Evolutionary conservation across 2,113 vertebrate genomes (phyloP).

Genomic region (Phrynosoma platyrhinos): DNA sequence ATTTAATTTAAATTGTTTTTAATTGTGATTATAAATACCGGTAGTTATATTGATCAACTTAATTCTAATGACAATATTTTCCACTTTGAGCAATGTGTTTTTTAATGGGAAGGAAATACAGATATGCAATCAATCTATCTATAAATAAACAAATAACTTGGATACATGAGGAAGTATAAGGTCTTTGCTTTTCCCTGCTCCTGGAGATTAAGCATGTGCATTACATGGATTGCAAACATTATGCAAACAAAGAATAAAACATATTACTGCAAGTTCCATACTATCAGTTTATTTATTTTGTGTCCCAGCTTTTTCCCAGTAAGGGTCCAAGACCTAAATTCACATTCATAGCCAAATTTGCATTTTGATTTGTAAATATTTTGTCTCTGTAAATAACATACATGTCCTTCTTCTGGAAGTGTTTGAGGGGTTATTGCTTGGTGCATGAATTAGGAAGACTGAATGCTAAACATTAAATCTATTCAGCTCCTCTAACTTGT

Average conservation of each 20-base stretch:
- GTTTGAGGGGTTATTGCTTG: constrained; percentile 42
- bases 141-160: background rate
- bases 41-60: too few relatives aligned
- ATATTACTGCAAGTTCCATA: background rate
- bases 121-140: too few relatives aligned
- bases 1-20: background rate
- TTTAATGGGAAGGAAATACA: too few relatives aligned
- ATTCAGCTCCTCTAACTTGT: constrained; percentile 49
- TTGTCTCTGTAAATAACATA: background rate
- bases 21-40: too few relatives aligned
- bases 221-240: background rate
- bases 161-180: constrained; percentile 1
- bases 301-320: too few relatives aligned
- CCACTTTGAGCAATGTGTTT: too few relatives aligned
- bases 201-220: background rate
- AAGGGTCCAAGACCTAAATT: too few relatives aligned
- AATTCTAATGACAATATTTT: too few relatives aligned
- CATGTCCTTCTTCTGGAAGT: background rate
- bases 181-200: constrained; percentile 1
- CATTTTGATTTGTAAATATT: constrained; percentile 4
- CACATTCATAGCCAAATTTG: background rate
- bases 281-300: background rate
- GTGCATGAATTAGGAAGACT: constrained; percentile 29
- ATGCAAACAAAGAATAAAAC: background rate
- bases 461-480: constrained; percentile 36